Conservation (phyloP, 2,888 invertebrate genomes). For the Aphrophora alni region DNA sequence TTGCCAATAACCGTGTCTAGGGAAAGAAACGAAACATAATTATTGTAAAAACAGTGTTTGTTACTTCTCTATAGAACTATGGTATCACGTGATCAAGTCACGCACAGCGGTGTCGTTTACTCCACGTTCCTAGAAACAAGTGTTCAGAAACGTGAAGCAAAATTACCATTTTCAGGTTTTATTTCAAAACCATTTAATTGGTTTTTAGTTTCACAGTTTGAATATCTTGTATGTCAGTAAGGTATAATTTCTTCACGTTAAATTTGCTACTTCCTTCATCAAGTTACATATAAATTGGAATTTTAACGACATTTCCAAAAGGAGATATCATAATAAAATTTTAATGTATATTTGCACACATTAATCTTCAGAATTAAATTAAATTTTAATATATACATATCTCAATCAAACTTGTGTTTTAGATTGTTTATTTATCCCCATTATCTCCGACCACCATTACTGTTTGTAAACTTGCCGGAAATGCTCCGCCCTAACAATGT, state of each 20-base stretch:
- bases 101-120: background rate
- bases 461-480: conserved; percentile 9
- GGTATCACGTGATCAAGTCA: background rate
- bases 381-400: no score
- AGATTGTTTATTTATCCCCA: no score
- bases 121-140: background rate
- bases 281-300: background rate
- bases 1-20: background rate
- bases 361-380: no score
- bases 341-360: no score
- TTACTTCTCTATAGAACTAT: background rate
- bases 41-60: conserved; percentile 1
- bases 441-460: background rate
- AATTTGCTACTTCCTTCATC: background rate
- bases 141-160: background rate
- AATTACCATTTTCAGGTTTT: background rate
- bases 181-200: background rate
- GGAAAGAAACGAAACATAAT: background rate
- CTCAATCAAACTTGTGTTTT: no score
- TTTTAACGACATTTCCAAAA: no score
- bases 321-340: no score
- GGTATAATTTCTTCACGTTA: background rate
- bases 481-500: background rate
- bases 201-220: background rate
- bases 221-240: background rate